Evolutionary conservation across 2,888 invertebrate species (phyloP), one percentile per base, ranked within the genome.

Genomic region (Caenorhabditis sp.): DNA sequence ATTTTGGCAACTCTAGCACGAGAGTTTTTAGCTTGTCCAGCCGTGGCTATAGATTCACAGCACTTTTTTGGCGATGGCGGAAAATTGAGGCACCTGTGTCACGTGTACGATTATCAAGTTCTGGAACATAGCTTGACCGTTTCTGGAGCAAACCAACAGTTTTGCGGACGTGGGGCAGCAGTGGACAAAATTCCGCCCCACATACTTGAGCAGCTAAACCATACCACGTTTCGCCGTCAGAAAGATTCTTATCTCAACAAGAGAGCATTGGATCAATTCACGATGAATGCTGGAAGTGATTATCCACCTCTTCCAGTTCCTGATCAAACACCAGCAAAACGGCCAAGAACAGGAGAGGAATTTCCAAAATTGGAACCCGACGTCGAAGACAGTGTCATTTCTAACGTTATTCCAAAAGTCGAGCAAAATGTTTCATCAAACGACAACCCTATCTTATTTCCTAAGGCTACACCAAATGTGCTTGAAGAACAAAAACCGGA

Each of bases 11-110:
- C 61, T 6, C 50, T 68, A n/a, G 51, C 80, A 11, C 24, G 69
- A 1, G 80, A 80, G 24, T 62, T 55, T 40, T 28, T 80, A 13
- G 74, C 80, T 0, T 50, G 64, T 24, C 80, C 80, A 11, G 80
- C 80, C 4, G 69, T 74, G 3, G 13, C 65, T 1, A 51, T 80
- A 13, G 65, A 69, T 32, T 35, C 69, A 1, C 40, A 44, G 8
- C 44, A 24, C 32, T 70, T 37, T 6, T 80, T 80, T 35, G 28
- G 26, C 4, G n/a, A 44, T 6, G 18, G 35, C n/a, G 80, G 80
- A 65, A 74, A 69, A 26, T 53, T 74, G 15, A 22, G 35, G 2
- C 58, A 80, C n/a, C 2, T 80, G 6, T 53, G 53, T 26, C 11
- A 40, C 1, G 28, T 26, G 0, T 51, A 74, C 15, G 26, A 37